Evolutionary conservation across 2,797 vertebrate genomes (phyloP).

Genomic region (Selene dorsalis): DNA sequence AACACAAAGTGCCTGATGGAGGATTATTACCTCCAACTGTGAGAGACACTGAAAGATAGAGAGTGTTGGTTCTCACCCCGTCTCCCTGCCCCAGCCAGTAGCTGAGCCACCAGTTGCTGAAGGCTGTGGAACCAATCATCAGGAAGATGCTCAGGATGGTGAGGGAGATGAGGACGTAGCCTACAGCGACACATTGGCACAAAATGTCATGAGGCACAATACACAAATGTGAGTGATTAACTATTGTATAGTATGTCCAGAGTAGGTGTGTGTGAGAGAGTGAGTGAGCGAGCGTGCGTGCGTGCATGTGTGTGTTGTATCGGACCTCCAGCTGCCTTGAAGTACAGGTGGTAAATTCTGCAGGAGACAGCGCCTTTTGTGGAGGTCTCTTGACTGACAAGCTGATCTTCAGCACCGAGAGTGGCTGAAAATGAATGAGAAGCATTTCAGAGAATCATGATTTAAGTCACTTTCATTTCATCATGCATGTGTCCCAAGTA

Average conservation of each 20-base stretch:
- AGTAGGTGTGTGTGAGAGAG: no score
- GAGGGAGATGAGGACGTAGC: conserved; percentile 78
- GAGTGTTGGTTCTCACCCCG: conserved; percentile 78
- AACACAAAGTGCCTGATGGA: no score
- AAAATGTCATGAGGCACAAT: neutral
- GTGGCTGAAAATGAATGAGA: conserved; percentile 38
- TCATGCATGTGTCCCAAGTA: neutral
- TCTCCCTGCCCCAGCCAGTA: conserved; percentile 83
- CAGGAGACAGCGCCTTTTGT: conserved; percentile 79
- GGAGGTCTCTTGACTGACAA: conserved; percentile 75
- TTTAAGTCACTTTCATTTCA: neutral
- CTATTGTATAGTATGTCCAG: neutral
- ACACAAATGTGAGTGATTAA: neutral
- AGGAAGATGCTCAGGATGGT: conserved; percentile 74
- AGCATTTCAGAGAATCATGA: neutral
- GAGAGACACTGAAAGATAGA: neutral
- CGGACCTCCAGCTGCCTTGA: conserved; percentile 87
- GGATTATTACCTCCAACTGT: no score
- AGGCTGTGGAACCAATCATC: conserved; percentile 80
- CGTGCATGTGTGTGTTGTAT: conserved; percentile 6
- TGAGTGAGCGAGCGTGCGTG: no score
- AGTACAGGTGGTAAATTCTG: conserved; percentile 84
- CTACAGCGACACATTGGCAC: conserved; percentile 67
- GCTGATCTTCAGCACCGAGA: conserved; percentile 70
- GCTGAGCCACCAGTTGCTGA: conserved; percentile 89